phyloP scores from a whole-genome alignment of 2,888 invertebrate genomes.

The Eurois occulta region DNA sequence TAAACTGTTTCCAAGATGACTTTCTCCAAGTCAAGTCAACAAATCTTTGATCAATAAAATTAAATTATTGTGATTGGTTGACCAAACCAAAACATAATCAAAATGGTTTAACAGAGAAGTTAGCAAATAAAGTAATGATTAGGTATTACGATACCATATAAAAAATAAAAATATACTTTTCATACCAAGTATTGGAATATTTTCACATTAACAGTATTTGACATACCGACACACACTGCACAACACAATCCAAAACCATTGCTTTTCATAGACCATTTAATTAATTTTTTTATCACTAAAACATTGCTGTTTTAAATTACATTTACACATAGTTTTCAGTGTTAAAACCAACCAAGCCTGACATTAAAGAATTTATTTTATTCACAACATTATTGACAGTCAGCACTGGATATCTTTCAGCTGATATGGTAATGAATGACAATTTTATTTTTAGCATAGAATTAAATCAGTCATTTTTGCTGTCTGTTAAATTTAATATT shows the following conservation, averaged over 20 bases:
- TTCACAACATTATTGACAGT: background rate
- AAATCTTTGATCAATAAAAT: background rate
- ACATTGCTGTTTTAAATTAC: conserved; percentile 2
- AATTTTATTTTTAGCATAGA: background rate
- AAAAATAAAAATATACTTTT: background rate
- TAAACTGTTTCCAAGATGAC: background rate
- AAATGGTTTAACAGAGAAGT: background rate
- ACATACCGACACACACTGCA: background rate
- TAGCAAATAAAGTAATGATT: background rate
- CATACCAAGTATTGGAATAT: conserved; percentile 1
- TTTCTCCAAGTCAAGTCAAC: background rate
- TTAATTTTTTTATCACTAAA: conserved; percentile 1
- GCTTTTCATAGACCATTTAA: background rate
- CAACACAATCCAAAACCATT: background rate
- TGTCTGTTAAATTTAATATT: background rate
- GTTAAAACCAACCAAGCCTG: conserved; percentile 5
- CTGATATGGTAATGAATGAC: background rate
- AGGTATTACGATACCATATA: background rate
- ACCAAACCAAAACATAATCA: background rate
- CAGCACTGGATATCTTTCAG: background rate
- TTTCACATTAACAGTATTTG: background rate
- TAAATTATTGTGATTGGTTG: background rate
- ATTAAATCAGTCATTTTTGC: background rate
- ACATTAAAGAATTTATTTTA: background rate
- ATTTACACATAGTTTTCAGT: background rate